Evolutionary conservation across 2,113 vertebrate species (phyloP).

Genomic region (Oryzias woworae): DNA sequence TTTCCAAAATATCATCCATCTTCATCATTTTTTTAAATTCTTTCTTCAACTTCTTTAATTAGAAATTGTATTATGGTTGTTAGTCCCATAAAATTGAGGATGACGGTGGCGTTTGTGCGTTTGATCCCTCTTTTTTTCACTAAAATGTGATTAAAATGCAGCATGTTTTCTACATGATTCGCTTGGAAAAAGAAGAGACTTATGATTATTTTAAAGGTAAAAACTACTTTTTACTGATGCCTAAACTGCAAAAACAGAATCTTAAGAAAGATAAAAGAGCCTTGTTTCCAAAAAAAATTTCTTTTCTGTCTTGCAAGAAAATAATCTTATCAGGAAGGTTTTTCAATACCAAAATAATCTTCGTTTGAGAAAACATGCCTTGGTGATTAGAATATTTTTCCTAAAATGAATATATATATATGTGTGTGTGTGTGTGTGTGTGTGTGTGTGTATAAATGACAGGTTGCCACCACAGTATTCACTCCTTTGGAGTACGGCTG

Average conservation of each 20-base stretch:
- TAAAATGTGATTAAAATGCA: neutral
- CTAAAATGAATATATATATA: too few species aligned
- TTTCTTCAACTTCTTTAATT: conserved; percentile 10
- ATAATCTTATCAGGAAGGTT: too few species aligned
- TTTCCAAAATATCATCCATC: conserved; percentile 35
- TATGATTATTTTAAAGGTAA: neutral
- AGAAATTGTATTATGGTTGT: conserved; percentile 12
- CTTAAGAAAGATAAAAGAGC: too few species aligned
- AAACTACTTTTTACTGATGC: neutral
- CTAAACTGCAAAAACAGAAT: too few species aligned
- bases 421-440: neutral
- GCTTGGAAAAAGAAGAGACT: neutral
- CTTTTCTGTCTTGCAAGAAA: too few species aligned
- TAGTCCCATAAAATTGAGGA: neutral
- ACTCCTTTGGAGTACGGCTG: conserved; percentile 93
- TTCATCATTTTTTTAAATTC: conserved; percentile 3
- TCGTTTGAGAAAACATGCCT: too few species aligned
- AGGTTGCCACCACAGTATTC: conserved; percentile 95
- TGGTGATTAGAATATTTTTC: too few species aligned
- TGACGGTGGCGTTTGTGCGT: neutral
- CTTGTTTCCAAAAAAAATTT: too few species aligned
- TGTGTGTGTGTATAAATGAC: conserved; percentile 28
- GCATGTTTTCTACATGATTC: neutral
- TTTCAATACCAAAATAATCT: too few species aligned
- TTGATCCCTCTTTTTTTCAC: neutral